Evolutionary conservation across 2,113 vertebrate genomes (phyloP).

Genomic region (Scatophagus argus): DNA sequence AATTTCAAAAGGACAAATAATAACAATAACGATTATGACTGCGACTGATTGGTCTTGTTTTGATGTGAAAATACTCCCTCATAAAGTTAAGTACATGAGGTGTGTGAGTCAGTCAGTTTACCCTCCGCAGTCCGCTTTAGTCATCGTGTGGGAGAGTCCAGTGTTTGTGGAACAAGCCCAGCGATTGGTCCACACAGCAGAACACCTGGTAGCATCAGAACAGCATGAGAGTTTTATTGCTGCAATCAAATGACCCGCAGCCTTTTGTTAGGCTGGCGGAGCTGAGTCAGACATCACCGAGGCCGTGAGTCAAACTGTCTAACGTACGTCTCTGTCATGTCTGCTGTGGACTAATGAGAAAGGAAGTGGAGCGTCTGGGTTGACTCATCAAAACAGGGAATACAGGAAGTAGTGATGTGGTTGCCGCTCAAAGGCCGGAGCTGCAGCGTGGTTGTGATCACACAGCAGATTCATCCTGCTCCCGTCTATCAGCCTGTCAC

Average conservation of each 20-base stretch:
- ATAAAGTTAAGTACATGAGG: no score
- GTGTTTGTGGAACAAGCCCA: constrained; percentile 34
- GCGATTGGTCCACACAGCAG: constrained; percentile 35
- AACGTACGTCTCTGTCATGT: constrained; percentile 28
- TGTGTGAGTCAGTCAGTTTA: no score
- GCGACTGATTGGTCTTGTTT: no score
- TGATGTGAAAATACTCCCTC: no score
- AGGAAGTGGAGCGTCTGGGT: neutral
- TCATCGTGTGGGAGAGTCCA: constrained; percentile 52
- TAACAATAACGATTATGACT: no score
- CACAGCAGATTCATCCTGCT: constrained; percentile 55
- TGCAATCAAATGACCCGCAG: constrained; percentile 30
- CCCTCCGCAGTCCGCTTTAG: constrained; percentile 58
- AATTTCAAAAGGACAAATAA: no score
- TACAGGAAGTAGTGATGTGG: neutral
- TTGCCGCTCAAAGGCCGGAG: constrained; percentile 15
- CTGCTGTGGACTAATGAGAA: neutral
- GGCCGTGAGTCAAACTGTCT: constrained; percentile 24
- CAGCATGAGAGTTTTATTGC: constrained; percentile 52
- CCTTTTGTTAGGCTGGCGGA: constrained; percentile 35
- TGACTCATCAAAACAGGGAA: constrained; percentile 23
- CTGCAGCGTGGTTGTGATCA: constrained; percentile 59
- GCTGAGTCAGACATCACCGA: constrained; percentile 29
- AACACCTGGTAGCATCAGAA: constrained; percentile 57
- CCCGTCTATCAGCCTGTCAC: constrained; percentile 66